Base-by-base conservation (phyloP, 2,888 invertebrate genomes). In the Drosophila sordidula region DNA sequence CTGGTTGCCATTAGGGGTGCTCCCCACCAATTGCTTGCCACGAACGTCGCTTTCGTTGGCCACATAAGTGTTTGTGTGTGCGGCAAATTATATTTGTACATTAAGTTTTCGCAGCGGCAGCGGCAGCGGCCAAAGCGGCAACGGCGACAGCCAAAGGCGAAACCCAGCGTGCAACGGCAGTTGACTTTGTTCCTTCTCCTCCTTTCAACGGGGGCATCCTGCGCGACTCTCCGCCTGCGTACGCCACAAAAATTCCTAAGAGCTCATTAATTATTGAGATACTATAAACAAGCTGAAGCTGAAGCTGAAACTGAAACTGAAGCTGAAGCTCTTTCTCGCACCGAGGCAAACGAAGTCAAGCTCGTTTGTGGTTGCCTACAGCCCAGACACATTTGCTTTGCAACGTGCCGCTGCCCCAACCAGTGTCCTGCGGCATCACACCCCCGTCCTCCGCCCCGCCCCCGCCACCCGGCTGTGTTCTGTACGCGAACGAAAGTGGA, bases 211-310 rank as follows among this genome's bases (percentile, higher is more conserved):
- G 18, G 34, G 29, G 47, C 61, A 67, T 66, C 65, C 56, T 68
- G 57, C 76, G 61, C 58, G 58, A 12, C 34, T 55, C 45, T 58
- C 64, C 41, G 67, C 42, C 79, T 64, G 59, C 78, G 84, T 78
- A 78, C 66, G 73, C 85, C 85, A 74, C 85, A 86, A 88, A 86
- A 86, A 86, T 86, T 87, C 88, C 89, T 88, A 86, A 86, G 79
- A 89, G 81, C 90, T 89, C 90, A 89, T 89, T 89, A 89, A 90
- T 90, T 89, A 89, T 89, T 89, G 88, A 89, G 84, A 81, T 80
- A 87, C 88, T 83, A 90, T 89, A 90, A 83, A 89, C 85, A 78
- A 79, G 75, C 80, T 68, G 81, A 70, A 66, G 75, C 72, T 71
- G 78, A 18, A 18, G 18, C 18, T 18, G 18, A 18, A 36, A 29